phyloP scores from a whole-genome alignment of 2,888 invertebrate species.

The Lamproptera curius region DNA sequence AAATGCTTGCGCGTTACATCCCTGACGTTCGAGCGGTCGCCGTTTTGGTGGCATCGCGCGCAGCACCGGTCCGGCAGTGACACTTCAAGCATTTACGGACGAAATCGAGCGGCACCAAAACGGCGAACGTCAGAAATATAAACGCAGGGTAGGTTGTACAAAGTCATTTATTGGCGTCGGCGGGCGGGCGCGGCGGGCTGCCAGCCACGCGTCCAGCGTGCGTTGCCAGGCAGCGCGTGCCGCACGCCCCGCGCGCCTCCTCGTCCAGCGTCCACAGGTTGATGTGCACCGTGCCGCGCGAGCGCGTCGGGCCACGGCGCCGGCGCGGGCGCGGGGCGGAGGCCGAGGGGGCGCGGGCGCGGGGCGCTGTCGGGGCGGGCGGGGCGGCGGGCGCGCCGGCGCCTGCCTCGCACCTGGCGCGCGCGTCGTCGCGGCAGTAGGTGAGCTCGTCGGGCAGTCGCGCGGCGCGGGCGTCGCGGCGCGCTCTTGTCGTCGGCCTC shows the following conservation, averaged over 20 bases:
- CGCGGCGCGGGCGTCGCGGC: slow-evolving; percentile 81
- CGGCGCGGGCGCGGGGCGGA: slow-evolving; percentile 66
- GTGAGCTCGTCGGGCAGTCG: slow-evolving; percentile 83
- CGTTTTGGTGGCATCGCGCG: slow-evolving; percentile 78
- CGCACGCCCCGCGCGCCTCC: slow-evolving; percentile 29
- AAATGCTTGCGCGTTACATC: slow-evolving; percentile 80
- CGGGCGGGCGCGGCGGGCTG: slow-evolving; percentile 38
- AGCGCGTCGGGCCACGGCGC: slow-evolving; percentile 80
- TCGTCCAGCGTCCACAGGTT: slow-evolving; percentile 89
- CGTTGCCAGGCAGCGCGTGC: slow-evolving; percentile 53
- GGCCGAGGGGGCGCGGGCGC: slow-evolving; percentile 23
- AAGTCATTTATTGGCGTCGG: slow-evolving; percentile 61
- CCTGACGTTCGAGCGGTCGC: slow-evolving; percentile 81
- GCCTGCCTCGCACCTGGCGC: slow-evolving; percentile 74
- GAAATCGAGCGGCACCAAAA: slow-evolving; percentile 72
- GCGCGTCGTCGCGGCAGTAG: slow-evolving; percentile 76
- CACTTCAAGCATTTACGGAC: slow-evolving; percentile 72
- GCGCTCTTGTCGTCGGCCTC: slow-evolving; percentile 80
- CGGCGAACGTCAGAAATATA: slow-evolving; percentile 77
- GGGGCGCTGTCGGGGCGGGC: slow-evolving; percentile 29
- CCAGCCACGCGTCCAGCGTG: slow-evolving; percentile 56
- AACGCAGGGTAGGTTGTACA: slow-evolving; percentile 46
- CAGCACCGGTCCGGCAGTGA: slow-evolving; percentile 36
- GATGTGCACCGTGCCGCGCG: slow-evolving; percentile 89
- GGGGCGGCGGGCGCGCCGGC: slow-evolving; percentile 43